Evolutionary conservation across 2,797 vertebrate genomes (phyloP).

Genomic region (Amblyopsis hoosieri): DNA sequence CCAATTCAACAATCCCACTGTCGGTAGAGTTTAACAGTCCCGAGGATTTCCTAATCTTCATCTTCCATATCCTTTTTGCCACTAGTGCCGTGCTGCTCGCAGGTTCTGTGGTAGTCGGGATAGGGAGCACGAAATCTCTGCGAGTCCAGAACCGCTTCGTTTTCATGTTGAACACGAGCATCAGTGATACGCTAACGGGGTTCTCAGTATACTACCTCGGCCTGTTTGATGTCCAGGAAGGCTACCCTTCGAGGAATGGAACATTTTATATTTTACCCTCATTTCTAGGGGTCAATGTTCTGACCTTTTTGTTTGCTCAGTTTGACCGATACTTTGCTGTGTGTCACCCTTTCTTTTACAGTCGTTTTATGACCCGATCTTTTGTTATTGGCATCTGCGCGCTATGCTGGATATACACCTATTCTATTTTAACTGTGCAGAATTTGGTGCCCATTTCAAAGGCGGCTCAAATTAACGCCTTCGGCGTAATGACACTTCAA

Average conservation of each 20-base stretch:
- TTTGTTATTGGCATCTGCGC: conserved; percentile 67
- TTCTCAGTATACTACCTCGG: conserved; percentile 80
- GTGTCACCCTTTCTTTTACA: conserved; percentile 80
- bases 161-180: conserved; percentile 84
- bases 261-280: conserved; percentile 80
- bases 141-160: conserved; percentile 80
- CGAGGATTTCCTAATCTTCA: conserved; percentile 75
- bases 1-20: conserved; percentile 65
- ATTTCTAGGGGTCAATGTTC: conserved; percentile 80
- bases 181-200: conserved; percentile 81
- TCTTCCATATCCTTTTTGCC: conserved; percentile 77
- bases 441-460: conserved; percentile 73
- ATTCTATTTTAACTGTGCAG: conserved; percentile 72
- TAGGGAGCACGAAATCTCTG: conserved; percentile 65
- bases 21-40: conserved; percentile 74
- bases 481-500: conserved; percentile 77
- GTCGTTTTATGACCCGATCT: conserved; percentile 62
- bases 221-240: conserved; percentile 82
- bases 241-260: conserved; percentile 77
- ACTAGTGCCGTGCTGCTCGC: conserved; percentile 71
- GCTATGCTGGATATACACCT: conserved; percentile 80
- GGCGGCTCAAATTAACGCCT: conserved; percentile 77
- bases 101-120: conserved; percentile 74
- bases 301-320: conserved; percentile 83
- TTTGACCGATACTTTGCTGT: conserved; percentile 82